Conservation (phyloP, 2,888 invertebrate genomes). For the Frankliniella intonsa region DNA sequence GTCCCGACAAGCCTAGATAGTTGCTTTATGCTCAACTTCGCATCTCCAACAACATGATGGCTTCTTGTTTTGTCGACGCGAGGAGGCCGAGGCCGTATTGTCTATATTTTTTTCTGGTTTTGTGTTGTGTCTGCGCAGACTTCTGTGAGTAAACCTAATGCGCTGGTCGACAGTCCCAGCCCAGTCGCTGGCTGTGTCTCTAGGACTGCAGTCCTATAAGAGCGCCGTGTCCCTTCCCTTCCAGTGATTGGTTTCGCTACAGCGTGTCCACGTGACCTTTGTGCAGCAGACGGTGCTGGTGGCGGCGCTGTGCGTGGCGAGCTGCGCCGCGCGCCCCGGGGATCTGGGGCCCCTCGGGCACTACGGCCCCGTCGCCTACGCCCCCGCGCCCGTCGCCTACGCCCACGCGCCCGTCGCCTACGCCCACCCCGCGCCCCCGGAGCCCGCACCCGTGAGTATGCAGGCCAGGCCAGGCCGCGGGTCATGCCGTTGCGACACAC, state of each 20-base stretch:
- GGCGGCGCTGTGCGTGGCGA: slow-evolving; percentile 11
- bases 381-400: slow-evolving; percentile 1
- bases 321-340: slow-evolving; percentile 1
- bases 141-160: too few species aligned
- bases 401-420: slow-evolving; percentile 18
- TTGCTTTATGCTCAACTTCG: too few species aligned
- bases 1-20: too few species aligned
- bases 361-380: slow-evolving; percentile 21
- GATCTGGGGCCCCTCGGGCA: not conserved
- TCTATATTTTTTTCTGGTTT: too few species aligned
- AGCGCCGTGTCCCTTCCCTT: not conserved
- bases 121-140: too few species aligned
- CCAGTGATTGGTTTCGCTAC: not conserved
- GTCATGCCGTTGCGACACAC: not conserved
- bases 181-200: too few species aligned
- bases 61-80: too few species aligned
- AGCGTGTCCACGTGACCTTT: not conserved
- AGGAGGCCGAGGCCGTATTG: too few species aligned
- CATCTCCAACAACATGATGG: too few species aligned
- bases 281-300: slow-evolving; percentile 3
- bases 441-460: not conserved
- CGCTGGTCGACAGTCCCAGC: too few species aligned
- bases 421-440: not conserved
- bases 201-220: not conserved
- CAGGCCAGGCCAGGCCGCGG: not conserved